phyloP scores from a whole-genome alignment of 2,113 vertebrate species.

The Podarcis muralis region DNA sequence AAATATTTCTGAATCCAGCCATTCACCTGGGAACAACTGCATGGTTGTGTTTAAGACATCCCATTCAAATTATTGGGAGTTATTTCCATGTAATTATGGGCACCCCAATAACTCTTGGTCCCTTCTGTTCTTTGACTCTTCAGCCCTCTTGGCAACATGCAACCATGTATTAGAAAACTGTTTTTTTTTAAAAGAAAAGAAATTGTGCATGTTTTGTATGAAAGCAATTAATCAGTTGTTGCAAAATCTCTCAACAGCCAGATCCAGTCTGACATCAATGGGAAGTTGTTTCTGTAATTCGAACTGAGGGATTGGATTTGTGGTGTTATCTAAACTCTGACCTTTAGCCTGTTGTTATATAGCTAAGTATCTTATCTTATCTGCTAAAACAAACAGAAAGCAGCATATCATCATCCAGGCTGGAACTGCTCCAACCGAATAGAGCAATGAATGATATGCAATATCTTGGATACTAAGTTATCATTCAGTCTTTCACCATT shows the following conservation, averaged over 20 bases:
- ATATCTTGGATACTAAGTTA: neutral
- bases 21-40: too few relatives aligned
- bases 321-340: neutral
- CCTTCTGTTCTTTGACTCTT: neutral
- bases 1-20: too few relatives aligned
- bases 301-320: neutral
- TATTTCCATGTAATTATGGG: too few relatives aligned
- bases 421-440: constrained; percentile 1
- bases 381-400: constrained; percentile 16
- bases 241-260: neutral
- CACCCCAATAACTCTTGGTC: too few relatives aligned
- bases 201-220: neutral
- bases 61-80: too few relatives aligned
- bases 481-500: constrained; percentile 21
- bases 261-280: neutral
- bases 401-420: neutral
- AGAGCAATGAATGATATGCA: constrained; percentile 9
- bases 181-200: neutral
- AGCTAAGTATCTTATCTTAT: constrained; percentile 17
- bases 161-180: rapidly evolving
- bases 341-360: neutral
- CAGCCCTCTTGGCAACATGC: neutral
- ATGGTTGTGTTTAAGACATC: too few relatives aligned
- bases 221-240: neutral
- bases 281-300: neutral